These are phyloP conservation scores for Gavia stellata DNA, from an alignment of 2,113 vertebrate genomes.

Conservation along the genomic window DNA sequence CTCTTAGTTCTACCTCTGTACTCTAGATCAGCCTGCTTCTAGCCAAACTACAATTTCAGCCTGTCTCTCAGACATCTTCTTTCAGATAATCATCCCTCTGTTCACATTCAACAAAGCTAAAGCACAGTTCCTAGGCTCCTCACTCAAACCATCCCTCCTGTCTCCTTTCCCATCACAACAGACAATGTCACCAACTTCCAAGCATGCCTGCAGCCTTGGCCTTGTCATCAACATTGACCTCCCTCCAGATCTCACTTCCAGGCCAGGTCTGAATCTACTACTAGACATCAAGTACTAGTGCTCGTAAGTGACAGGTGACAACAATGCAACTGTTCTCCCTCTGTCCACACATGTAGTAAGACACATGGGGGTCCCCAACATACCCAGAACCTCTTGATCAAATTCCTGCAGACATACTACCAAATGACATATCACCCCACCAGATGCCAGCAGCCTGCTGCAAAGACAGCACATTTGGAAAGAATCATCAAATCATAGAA, in stretches of 20 bases:
- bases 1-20: background rate
- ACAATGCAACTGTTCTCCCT: background rate
- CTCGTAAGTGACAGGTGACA: background rate
- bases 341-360: background rate
- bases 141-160: background rate
- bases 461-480: background rate
- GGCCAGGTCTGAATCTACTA: background rate
- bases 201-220: background rate
- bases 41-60: background rate
- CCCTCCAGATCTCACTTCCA: background rate
- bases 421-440: background rate
- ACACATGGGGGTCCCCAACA: background rate
- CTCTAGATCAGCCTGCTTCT: background rate
- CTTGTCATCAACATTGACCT: background rate
- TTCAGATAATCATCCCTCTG: background rate
- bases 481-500: background rate
- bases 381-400: background rate
- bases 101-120: background rate
- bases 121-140: background rate
- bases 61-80: background rate
- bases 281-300: background rate
- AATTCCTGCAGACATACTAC: background rate
- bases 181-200: background rate
- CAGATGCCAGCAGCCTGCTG: background rate
- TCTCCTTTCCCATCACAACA: background rate